phyloP scores from a whole-genome alignment of 37 sponge, comb jelly and placozoan genomes.

The Theonella swinhoei region DNA sequence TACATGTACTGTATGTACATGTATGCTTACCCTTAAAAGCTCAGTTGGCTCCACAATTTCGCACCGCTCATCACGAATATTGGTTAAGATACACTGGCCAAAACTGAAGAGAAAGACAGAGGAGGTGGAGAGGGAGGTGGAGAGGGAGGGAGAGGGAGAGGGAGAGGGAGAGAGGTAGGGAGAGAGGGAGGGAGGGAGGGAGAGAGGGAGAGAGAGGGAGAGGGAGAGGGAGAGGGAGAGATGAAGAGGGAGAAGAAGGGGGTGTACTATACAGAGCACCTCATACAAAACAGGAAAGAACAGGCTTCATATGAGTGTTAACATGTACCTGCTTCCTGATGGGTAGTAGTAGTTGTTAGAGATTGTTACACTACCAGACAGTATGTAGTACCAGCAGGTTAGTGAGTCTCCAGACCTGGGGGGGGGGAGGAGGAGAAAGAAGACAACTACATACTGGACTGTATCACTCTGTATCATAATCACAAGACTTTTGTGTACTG shows the following conservation, averaged over 20 bases:
- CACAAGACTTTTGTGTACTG: no score
- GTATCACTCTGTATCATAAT: no score
- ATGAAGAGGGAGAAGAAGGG: not conserved
- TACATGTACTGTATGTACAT: not conserved
- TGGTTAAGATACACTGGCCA: constrained; percentile 32
- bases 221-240: not conserved
- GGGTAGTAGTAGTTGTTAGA: constrained; percentile 40
- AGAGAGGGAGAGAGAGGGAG: constrained; percentile 2
- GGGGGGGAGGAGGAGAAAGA: not conserved
- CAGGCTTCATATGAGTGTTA: no score
- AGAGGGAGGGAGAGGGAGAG: not conserved
- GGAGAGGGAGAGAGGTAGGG: constrained; percentile 10
- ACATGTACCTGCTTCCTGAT: constrained; percentile 47
- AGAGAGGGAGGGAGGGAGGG: constrained; percentile 3
- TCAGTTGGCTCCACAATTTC: constrained; percentile 48
- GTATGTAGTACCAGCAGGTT: constrained; percentile 67
- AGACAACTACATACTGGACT: not conserved
- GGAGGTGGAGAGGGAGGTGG: no score
- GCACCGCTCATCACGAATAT: constrained; percentile 46
- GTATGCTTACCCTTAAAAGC: constrained; percentile 55
- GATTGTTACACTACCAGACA: constrained; percentile 61
- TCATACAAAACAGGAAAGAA: no score
- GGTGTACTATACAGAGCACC: not conserved
- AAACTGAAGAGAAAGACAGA: constrained; percentile 20
- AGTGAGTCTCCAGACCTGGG: constrained; percentile 32